These are phyloP conservation scores for Pachymerium ferrugineum DNA, from an alignment of 2,888 invertebrate species.

Conservation along the genomic window DNA sequence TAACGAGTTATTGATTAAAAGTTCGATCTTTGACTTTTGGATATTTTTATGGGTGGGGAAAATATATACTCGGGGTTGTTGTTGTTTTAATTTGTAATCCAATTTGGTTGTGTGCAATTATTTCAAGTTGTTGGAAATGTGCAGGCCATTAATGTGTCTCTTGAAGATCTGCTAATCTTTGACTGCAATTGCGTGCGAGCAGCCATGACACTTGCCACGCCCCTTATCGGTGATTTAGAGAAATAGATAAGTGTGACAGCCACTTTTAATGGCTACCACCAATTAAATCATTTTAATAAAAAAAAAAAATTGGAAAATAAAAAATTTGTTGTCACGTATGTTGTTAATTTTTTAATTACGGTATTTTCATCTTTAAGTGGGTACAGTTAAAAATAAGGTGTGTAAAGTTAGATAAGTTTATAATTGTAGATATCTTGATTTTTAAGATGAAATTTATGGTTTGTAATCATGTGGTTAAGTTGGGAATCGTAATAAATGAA, in stretches of 20 bases:
- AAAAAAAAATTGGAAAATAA: too few species aligned
- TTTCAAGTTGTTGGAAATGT: slow-evolving; percentile 24
- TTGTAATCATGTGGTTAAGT: too few species aligned
- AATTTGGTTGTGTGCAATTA: slow-evolving; percentile 22
- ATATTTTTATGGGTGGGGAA: not conserved
- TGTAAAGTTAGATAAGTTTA: too few species aligned
- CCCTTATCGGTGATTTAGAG: slow-evolving; percentile 27
- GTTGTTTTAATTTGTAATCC: slow-evolving; percentile 27
- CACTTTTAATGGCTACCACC: slow-evolving; percentile 10
- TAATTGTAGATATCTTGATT: too few species aligned
- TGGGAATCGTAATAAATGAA: too few species aligned
- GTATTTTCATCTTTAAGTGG: too few species aligned
- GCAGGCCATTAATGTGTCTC: slow-evolving; percentile 24
- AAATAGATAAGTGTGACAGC: slow-evolving; percentile 24
- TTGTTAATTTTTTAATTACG: too few species aligned
- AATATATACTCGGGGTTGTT: not conserved
- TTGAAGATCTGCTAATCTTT: slow-evolving; percentile 27
- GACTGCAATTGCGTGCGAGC: slow-evolving; percentile 27
- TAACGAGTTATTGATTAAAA: slow-evolving; percentile 21
- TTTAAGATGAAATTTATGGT: too few species aligned
- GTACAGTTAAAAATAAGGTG: too few species aligned
- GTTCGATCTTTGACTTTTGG: not conserved
- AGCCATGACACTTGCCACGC: slow-evolving; percentile 23
- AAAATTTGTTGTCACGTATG: too few species aligned
- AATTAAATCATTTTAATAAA: slow-evolving; percentile 3